Conservation (phyloP, 2,888 invertebrate species). For the Drosophila helvetica region DNA sequence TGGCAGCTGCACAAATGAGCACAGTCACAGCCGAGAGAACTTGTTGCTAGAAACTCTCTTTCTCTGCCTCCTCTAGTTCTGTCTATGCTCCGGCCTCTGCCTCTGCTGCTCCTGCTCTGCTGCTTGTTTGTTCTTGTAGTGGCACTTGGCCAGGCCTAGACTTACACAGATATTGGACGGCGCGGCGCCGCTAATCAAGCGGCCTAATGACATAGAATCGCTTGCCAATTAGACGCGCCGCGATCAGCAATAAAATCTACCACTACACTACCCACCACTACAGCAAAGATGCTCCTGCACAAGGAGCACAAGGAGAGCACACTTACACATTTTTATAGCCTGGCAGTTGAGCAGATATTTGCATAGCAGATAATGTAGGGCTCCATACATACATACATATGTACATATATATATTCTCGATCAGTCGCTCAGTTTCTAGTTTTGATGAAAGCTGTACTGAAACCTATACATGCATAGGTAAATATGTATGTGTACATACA, state of each 20-base stretch:
- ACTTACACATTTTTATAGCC: neutral
- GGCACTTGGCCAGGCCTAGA: constrained; percentile 38
- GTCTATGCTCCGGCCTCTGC: neutral
- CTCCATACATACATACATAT: no score
- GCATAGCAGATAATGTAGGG: neutral
- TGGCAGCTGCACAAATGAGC: constrained; percentile 71
- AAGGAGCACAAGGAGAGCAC: neutral
- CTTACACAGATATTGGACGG: constrained; percentile 52
- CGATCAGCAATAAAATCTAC: constrained; percentile 28
- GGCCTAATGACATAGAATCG: constrained; percentile 63
- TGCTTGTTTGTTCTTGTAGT: constrained; percentile 8
- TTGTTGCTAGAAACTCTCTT: constrained; percentile 36
- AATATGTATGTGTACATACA: no score
- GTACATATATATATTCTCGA: no score
- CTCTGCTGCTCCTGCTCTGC: constrained; percentile 18
- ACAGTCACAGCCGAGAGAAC: constrained; percentile 43
- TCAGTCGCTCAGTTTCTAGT: no score
- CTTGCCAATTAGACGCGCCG: constrained; percentile 57
- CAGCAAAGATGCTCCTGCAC: neutral
- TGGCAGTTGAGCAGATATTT: neutral
- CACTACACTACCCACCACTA: constrained; percentile 18
- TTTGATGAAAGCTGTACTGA: no score
- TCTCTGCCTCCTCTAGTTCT: constrained; percentile 7
- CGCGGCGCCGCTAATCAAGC: constrained; percentile 54
- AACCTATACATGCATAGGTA: no score